Evolutionary conservation across 2,797 vertebrate genomes (phyloP).

Genomic region (Lacerta viridis): DNA sequence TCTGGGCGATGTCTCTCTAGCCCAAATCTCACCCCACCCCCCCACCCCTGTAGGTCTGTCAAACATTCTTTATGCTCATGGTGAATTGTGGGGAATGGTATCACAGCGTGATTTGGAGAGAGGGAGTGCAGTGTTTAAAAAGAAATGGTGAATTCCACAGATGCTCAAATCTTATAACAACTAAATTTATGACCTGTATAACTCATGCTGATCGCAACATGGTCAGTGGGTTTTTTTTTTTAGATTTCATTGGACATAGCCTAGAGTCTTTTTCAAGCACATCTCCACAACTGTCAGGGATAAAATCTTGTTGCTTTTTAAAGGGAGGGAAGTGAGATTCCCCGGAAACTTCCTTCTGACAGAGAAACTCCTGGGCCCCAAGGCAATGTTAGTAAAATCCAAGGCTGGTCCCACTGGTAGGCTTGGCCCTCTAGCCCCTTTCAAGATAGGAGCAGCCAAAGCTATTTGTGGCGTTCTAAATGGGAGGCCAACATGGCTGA

Average conservation of each 20-base stretch:
- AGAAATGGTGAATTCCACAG: not conserved
- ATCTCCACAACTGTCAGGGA: not conserved
- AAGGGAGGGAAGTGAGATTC: not conserved
- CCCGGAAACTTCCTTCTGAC: not conserved
- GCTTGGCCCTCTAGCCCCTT: not conserved
- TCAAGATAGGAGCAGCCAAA: not conserved
- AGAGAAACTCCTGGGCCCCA: not conserved
- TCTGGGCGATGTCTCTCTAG: not conserved
- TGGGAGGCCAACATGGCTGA: not conserved
- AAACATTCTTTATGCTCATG: not conserved
- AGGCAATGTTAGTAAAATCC: not conserved
- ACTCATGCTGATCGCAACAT: not conserved
- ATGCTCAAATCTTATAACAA: not conserved
- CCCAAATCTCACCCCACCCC: not conserved
- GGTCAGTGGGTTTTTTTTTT: not conserved
- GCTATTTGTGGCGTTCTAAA: not conserved
- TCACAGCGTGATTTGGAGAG: not conserved
- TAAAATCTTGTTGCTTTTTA: not conserved
- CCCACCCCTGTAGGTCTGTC: not conserved
- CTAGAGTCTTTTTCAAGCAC: not conserved
- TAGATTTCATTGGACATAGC: no score
- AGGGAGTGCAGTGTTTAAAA: not conserved
- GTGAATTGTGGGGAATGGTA: constrained; percentile 1
- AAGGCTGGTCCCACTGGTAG: not conserved
- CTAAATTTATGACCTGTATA: not conserved